Evolutionary conservation across 1,140 invertebrate species (phyloP).

Genomic region (Microplitis demolitor): DNA sequence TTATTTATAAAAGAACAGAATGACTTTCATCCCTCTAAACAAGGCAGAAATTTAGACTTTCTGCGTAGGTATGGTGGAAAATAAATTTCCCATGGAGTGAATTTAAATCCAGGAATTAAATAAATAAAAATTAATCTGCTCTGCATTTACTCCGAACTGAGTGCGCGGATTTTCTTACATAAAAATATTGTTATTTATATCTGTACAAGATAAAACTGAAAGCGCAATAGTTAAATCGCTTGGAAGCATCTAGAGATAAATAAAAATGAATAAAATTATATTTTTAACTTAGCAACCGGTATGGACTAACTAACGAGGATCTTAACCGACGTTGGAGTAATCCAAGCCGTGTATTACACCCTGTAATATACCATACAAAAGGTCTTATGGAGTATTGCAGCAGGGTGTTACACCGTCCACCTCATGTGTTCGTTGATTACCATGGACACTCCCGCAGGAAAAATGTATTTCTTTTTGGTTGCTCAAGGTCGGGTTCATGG

Average conservation of each 20-base stretch:
- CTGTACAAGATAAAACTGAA: neutral
- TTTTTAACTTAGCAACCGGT: slow-evolving; percentile 69
- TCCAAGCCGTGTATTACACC: slow-evolving; percentile 76
- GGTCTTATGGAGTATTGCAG: slow-evolving; percentile 70
- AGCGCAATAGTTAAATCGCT: neutral
- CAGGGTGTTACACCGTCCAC: slow-evolving; percentile 65
- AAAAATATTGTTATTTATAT: neutral
- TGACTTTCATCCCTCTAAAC: no score
- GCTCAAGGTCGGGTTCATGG: slow-evolving; percentile 73
- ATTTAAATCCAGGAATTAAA: no score
- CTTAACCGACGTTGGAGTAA: slow-evolving; percentile 80
- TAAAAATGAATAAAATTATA: neutral
- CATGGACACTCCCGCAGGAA: slow-evolving; percentile 88
- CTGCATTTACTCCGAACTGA: no score
- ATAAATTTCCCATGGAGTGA: no score
- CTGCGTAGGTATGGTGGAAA: no score
- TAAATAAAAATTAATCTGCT: no score
- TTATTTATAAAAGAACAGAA: no score
- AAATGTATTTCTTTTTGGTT: slow-evolving; percentile 90
- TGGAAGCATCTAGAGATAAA: neutral
- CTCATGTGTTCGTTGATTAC: slow-evolving; percentile 83
- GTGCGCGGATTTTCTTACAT: no score
- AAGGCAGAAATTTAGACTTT: no score
- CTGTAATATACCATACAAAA: slow-evolving; percentile 84
- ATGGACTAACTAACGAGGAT: slow-evolving; percentile 81